Percentiles rank a stretch among this genome's conserved stretches.
phyloP scores from a whole-genome alignment of 2,888 invertebrate species.

The Papilio gigon region DNA sequence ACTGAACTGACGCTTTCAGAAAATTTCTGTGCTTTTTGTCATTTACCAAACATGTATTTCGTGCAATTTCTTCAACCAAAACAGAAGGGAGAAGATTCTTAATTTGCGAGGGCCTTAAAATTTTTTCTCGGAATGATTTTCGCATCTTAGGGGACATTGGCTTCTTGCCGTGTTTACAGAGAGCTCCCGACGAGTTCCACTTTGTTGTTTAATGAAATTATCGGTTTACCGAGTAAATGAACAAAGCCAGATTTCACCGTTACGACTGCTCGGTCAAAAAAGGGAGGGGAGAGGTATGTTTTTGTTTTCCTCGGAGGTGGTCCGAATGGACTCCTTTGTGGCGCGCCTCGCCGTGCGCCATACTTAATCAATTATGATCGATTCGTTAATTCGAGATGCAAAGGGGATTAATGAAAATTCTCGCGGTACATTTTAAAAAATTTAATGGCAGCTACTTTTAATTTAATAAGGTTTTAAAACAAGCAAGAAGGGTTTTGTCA shows the following conservation, averaged over 20 bases:
- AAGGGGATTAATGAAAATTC: conserved; percentile 63
- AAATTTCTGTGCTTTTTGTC: background rate
- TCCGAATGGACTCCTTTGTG: conserved; percentile 75
- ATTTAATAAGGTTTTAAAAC: conserved; percentile 32
- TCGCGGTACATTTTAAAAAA: conserved; percentile 38
- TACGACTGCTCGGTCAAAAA: conserved; percentile 74
- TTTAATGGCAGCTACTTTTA: conserved; percentile 19
- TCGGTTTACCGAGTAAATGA: conserved; percentile 83
- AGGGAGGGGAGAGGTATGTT: conserved; percentile 62
- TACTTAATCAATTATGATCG: conserved; percentile 82
- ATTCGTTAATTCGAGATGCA: conserved; percentile 77
- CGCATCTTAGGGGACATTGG: conserved; percentile 80
- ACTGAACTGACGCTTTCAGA: background rate
- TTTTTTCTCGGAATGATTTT: conserved; percentile 80
- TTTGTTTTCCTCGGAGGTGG: conserved; percentile 65
- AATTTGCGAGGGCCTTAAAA: conserved; percentile 68
- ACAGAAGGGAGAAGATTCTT: conserved; percentile 51
- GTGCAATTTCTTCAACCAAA: conserved; percentile 48
- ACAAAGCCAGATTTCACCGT: conserved; percentile 80
- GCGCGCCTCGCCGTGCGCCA: conserved; percentile 62
- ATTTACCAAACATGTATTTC: conserved; percentile 30
- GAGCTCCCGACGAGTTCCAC: conserved; percentile 74
- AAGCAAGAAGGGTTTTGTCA: background rate
- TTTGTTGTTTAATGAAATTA: conserved; percentile 83
- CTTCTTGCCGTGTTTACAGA: conserved; percentile 80